phyloP scores from a whole-genome alignment of 2,888 invertebrate species.

The Alitta virens region DNA sequence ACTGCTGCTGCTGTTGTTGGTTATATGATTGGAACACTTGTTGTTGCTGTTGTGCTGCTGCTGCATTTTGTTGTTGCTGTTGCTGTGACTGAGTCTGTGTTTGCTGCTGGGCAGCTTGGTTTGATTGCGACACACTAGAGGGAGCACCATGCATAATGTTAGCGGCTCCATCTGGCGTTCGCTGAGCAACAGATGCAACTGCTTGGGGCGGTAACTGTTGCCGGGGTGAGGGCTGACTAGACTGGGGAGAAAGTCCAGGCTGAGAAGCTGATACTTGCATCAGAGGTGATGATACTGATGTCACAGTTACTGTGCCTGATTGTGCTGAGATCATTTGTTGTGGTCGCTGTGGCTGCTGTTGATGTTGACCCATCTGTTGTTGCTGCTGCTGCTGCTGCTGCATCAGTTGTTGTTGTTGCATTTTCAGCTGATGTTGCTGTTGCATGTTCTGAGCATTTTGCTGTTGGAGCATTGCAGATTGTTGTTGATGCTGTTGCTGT shows the following conservation, averaged over 20 bases:
- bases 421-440: not conserved
- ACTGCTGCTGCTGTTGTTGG: not conserved
- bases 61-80: not conserved
- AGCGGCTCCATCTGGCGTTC: not conserved
- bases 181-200: not conserved
- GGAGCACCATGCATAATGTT: not conserved
- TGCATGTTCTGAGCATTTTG: not conserved
- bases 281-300: not conserved
- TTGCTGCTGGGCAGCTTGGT: not conserved
- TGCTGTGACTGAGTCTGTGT: not conserved
- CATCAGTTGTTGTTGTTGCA: not conserved
- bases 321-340: not conserved
- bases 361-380: not conserved
- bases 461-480: not conserved
- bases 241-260: not conserved
- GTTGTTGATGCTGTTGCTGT: not conserved
- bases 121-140: not conserved
- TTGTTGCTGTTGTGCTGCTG: not conserved
- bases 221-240: conserved; percentile 4
- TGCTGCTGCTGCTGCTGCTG: not conserved
- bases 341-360: not conserved
- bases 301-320: not conserved
- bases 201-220: not conserved
- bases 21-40: not conserved
- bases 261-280: not conserved